phyloP scores from a whole-genome alignment of 2,888 invertebrate species.

The Erebia ligea region DNA sequence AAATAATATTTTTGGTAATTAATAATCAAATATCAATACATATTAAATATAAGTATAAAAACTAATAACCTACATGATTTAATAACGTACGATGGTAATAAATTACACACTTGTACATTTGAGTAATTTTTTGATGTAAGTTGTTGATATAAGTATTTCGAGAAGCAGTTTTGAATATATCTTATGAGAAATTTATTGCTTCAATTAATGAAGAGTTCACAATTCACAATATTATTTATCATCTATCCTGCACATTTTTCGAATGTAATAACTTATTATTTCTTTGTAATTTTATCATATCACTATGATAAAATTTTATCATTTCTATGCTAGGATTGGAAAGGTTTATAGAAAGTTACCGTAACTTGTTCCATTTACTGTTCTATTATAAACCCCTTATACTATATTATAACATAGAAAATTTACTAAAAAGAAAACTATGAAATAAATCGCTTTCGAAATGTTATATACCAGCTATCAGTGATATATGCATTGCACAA shows the following conservation, averaged over 20 bases:
- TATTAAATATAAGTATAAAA: neutral
- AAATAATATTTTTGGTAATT: neutral
- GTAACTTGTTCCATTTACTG: neutral
- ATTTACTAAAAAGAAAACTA: neutral
- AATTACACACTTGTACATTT: no score
- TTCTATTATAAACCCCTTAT: neutral
- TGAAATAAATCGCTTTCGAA: neutral
- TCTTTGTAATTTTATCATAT: no score
- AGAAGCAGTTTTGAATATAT: no score
- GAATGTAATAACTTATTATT: no score
- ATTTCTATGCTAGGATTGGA: neutral
- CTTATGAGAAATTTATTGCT: no score
- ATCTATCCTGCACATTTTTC: no score
- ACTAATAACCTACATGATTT: neutral
- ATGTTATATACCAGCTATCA: neutral
- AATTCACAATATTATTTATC: no score
- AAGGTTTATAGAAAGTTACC: neutral
- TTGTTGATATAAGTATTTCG: no score
- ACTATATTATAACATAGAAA: neutral
- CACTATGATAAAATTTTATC: no score
- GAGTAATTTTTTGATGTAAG: no score
- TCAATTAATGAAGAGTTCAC: no score
- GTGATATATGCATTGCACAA: conserved; percentile 1
- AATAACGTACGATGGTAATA: no score
- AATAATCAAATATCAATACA: neutral